phyloP scores from a whole-genome alignment of 2,113 vertebrate species.

The Calyptommatus sinebrachiatus region DNA sequence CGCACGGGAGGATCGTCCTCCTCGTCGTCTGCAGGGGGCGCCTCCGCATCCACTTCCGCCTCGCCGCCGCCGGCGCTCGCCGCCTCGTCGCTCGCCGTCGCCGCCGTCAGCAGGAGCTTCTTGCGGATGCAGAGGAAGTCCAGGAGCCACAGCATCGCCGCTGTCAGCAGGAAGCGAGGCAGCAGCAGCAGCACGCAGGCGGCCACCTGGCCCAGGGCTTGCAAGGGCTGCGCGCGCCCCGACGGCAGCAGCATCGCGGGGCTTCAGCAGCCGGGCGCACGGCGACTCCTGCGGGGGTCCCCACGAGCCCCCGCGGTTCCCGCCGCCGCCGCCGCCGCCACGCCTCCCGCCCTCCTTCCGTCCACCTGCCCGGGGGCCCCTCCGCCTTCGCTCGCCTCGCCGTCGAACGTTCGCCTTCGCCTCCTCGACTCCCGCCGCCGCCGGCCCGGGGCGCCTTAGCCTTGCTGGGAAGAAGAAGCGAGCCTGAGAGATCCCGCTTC shows the following conservation, averaged over 20 bases:
- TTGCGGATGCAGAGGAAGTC: conserved; percentile 94
- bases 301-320: too few relatives aligned
- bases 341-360: neutral
- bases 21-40: conserved; percentile 46
- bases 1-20: conserved; percentile 90
- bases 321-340: conserved; percentile 44
- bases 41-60: neutral
- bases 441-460: conserved; percentile 70
- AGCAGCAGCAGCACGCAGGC: conserved; percentile 92
- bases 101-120: conserved; percentile 83
- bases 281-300: conserved; percentile 13
- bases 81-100: conserved; percentile 48
- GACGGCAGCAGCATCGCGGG: conserved; percentile 82
- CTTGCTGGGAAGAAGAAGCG: conserved; percentile 17
- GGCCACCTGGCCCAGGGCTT: conserved; percentile 85
- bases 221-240: conserved; percentile 81
- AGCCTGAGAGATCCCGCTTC: conserved; percentile 66
- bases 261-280: conserved; percentile 51
- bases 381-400: neutral
- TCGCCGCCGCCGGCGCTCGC: neutral
- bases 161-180: conserved; percentile 93
- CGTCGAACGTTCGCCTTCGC: conserved; percentile 4
- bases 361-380: too few relatives aligned
- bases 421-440: conserved; percentile 27
- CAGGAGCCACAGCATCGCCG: conserved; percentile 92